Base-by-base conservation (phyloP, 2,113 vertebrate species). In the Ploceus nigricollis region DNA sequence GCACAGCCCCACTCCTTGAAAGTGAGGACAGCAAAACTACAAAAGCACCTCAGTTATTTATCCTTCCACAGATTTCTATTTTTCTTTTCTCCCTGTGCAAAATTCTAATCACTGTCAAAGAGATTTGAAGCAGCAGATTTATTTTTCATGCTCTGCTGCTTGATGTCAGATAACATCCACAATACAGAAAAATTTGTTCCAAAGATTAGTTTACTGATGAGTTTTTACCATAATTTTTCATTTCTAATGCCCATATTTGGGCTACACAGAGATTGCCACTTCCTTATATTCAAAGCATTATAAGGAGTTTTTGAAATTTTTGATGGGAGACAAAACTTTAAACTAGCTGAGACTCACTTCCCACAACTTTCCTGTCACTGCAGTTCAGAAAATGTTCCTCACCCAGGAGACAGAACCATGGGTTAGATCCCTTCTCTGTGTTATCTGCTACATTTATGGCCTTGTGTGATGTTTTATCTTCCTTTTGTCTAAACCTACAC, bases 181-280 rank as follows among this genome's bases (percentile, higher is more conserved):
- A 87, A 72, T n/a, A 65, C 63, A 91, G 70, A 70, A 87, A 91
- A 91, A 95, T 40, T 91, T 1, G 78, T 90, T 96, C 77, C 66
- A 33, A 69, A 91, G 78, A 95, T 95, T 82, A 96, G 89, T 87
- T 93, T 93, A 79, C 78, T 95, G 78, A 85, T 95, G 81, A 82
- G 83, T 64, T 95, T 95, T 80, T 77, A 65, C 51, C 51, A 66
- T 31, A 35, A 42, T 77, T 95, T 96, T 82, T 95, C 84, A 96
- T 82, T 88, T 50, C 51, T 69, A 87, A 96, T 80, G 66, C 58
- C 45, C 0, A 0, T 27, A 48, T 84, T 82, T 91, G 66, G 56
- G 70, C 84, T 77, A 66, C 83, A 42, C 30, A 23, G 50, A 17
- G 9, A 23, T 16, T 76, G 51, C 57, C n/a, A 35, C 21, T 72